Conservation (phyloP, 1,140 invertebrate species). For the Pteromalus puparum region DNA sequence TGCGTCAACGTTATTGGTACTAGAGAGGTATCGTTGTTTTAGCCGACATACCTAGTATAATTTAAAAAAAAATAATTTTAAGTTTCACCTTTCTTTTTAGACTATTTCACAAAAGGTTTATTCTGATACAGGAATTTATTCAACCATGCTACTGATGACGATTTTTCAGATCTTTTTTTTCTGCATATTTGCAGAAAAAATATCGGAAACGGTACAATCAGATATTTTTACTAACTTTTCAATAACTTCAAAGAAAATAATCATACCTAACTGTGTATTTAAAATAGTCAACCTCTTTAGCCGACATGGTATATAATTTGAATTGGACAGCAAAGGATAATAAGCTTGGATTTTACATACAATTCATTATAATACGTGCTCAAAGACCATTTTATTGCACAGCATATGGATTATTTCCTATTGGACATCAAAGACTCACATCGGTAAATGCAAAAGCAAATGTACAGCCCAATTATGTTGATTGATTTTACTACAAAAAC, state of each 20-base stretch:
- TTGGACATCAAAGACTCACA: background rate
- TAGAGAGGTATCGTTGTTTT: background rate
- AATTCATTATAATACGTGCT: background rate
- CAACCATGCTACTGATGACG: background rate
- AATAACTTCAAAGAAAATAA: too few species aligned
- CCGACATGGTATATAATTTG: background rate
- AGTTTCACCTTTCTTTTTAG: background rate
- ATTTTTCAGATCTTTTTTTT: background rate
- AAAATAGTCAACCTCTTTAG: background rate
- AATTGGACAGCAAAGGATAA: background rate
- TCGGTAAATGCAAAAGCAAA: background rate
- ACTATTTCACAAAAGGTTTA: background rate
- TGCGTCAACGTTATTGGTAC: background rate
- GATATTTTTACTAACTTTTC: background rate
- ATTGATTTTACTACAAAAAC: too few species aligned
- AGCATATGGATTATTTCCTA: conserved; percentile 3
- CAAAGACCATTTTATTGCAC: conserved; percentile 16
- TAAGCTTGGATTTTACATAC: background rate
- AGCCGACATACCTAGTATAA: too few species aligned
- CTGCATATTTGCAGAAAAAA: conserved; percentile 1
- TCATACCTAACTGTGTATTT: too few species aligned
- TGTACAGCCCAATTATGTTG: too few species aligned
- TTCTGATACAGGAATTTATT: background rate
- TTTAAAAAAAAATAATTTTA: background rate
- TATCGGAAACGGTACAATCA: background rate